Percentiles rank a stretch among this genome's conserved stretches.
Conservation (phyloP, 2,113 vertebrate genomes). For the Trochalopteron elliotii region DNA sequence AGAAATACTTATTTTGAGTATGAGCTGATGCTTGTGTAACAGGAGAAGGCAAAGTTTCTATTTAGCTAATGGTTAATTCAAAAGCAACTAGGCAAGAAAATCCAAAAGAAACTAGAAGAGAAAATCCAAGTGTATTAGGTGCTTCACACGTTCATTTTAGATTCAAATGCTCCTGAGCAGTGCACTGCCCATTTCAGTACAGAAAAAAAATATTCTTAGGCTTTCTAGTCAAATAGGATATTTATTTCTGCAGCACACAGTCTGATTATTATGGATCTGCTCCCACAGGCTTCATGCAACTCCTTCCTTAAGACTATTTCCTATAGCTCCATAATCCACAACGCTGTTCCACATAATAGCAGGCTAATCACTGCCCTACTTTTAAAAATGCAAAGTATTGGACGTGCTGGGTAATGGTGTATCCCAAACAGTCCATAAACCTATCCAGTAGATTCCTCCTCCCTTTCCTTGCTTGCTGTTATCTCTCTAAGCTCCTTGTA, state of each 20-base stretch:
- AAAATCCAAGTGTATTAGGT: not conserved
- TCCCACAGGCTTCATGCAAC: constrained; percentile 20
- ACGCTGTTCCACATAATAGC: not conserved
- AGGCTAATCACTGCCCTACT: constrained; percentile 54
- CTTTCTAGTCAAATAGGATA: constrained; percentile 20
- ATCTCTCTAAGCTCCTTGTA: constrained; percentile 11
- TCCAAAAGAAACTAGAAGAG: not conserved
- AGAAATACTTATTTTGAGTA: not conserved
- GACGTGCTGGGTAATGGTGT: not conserved
- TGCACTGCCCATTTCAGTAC: not conserved
- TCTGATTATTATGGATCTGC: constrained; percentile 12
- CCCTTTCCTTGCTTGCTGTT: not conserved
- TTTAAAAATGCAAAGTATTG: constrained; percentile 10
- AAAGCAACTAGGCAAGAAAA: not conserved
- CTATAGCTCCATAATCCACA: constrained; percentile 36
- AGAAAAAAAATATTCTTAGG: not conserved
- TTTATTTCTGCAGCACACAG: constrained; percentile 9
- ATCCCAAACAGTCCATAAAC: constrained; percentile 10
- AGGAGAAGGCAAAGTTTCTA: not conserved
- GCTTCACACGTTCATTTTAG: not conserved
- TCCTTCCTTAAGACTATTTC: constrained; percentile 35
- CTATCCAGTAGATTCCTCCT: not conserved
- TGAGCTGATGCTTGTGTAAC: not conserved
- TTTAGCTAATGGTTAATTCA: not conserved
- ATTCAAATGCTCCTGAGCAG: not conserved